Percentiles rank a stretch among this genome's conserved stretches.
Evolutionary conservation across 2,888 invertebrate species (phyloP).

Genomic region (Gymnocheta viridis): DNA sequence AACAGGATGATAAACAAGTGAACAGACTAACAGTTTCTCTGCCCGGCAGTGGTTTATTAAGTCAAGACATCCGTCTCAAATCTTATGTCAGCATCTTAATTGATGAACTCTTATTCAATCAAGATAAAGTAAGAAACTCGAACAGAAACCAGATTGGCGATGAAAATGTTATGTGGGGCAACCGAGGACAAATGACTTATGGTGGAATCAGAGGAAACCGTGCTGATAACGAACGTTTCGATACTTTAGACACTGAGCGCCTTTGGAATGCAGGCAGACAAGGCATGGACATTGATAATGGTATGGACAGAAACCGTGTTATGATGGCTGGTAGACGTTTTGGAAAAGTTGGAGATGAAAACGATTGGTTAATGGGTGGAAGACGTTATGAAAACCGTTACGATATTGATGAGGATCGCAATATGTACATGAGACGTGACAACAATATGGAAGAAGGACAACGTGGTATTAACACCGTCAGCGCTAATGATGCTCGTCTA

Average conservation of each 20-base stretch:
- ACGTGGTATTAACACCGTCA: conserved; percentile 28
- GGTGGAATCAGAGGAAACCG: neutral
- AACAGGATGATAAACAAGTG: conserved; percentile 43
- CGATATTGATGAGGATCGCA: conserved; percentile 3
- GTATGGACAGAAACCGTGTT: neutral
- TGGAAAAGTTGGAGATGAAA: neutral
- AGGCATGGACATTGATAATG: neutral
- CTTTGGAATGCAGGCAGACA: neutral
- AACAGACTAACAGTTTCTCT: conserved; percentile 68
- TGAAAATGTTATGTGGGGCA: neutral
- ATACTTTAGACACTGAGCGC: neutral
- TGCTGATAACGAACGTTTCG: neutral
- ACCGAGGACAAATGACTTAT: neutral
- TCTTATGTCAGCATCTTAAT: conserved; percentile 74
- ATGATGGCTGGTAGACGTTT: neutral
- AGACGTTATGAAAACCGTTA: neutral
- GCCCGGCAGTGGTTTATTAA: conserved; percentile 66
- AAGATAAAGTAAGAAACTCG: conserved; percentile 15
- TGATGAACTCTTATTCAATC: conserved; percentile 48
- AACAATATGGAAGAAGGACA: neutral
- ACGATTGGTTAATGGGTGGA: neutral
- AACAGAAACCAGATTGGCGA: neutral
- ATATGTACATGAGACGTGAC: neutral
- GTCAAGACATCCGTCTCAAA: conserved; percentile 75
- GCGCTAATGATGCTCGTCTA: conserved; percentile 43